These are phyloP conservation scores for Epinotia demarniana DNA, from an alignment of 2,888 invertebrate genomes.

Conservation along the genomic window DNA sequence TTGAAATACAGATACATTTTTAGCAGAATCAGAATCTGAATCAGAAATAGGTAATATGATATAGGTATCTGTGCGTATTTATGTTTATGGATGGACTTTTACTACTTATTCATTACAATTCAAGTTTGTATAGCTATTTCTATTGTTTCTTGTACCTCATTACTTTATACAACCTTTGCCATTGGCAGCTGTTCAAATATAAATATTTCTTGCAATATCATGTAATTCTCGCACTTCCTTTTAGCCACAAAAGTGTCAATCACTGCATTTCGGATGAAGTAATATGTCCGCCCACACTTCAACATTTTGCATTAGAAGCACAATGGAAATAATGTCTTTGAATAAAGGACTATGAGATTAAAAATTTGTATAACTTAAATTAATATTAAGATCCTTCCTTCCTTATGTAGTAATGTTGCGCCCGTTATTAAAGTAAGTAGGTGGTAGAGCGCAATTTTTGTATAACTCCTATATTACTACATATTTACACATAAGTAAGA, in stretches of 20 bases:
- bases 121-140: neutral
- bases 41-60: too few relatives aligned
- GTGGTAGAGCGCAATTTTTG: neutral
- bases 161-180: neutral
- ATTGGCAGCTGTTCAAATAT: slow-evolving; percentile 39
- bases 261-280: slow-evolving; percentile 65
- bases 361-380: neutral
- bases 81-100: neutral
- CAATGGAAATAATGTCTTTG: slow-evolving; percentile 24
- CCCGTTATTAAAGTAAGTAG: neutral
- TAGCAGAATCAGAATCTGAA: too few relatives aligned
- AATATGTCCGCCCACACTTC: slow-evolving; percentile 71
- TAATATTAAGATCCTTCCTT: neutral
- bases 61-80: neutral
- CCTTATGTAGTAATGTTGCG: neutral
- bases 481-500: neutral
- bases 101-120: neutral
- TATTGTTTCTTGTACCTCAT: slow-evolving; percentile 1
- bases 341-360: slow-evolving; percentile 9
- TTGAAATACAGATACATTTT: too few relatives aligned
- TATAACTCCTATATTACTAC: too few relatives aligned
- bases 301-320: slow-evolving; percentile 49
- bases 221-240: slow-evolving; percentile 50
- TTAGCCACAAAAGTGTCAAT: slow-evolving; percentile 66
- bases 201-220: slow-evolving; percentile 49